These are phyloP conservation scores for Biston stratarius DNA, from an alignment of 2,888 invertebrate genomes.

Conservation along the genomic window DNA sequence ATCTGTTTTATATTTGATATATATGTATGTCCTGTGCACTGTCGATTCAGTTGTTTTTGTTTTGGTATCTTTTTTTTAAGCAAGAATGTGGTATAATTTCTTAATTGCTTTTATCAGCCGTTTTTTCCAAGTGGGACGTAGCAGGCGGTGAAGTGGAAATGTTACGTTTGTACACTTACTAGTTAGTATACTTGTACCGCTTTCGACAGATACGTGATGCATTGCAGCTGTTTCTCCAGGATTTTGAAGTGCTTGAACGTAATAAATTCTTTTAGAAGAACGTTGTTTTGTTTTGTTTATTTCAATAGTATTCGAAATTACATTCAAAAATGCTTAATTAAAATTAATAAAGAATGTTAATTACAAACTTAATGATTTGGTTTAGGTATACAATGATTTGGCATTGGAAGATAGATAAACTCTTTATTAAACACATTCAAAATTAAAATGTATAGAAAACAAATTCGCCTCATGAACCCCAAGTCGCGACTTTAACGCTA, in stretches of 20 bases:
- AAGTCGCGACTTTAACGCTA: no score
- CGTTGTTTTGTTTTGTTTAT: constrained; percentile 5
- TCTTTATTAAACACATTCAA: no score
- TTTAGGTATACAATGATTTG: not conserved
- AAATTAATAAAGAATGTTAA: not conserved
- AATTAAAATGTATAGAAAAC: no score
- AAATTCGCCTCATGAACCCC: no score
- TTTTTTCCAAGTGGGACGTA: constrained; percentile 67
- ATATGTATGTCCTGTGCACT: not conserved
- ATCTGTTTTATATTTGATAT: no score
- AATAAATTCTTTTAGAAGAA: constrained; percentile 19
- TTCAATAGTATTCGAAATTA: not conserved
- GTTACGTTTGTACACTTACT: constrained; percentile 63
- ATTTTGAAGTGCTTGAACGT: constrained; percentile 30
- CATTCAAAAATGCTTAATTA: not conserved
- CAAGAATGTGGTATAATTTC: constrained; percentile 45
- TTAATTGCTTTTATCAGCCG: constrained; percentile 56
- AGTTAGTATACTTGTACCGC: constrained; percentile 18
- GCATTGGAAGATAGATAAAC: not conserved
- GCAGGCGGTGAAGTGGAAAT: constrained; percentile 63
- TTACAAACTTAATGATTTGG: not conserved
- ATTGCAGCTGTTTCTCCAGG: constrained; percentile 49
- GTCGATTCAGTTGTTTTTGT: not conserved
- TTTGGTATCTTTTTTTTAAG: constrained; percentile 8
- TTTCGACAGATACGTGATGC: constrained; percentile 66